Evolutionary conservation across 2,113 vertebrate genomes (phyloP), one percentile per base, ranked within the genome.

Genomic region (Conger conger): DNA sequence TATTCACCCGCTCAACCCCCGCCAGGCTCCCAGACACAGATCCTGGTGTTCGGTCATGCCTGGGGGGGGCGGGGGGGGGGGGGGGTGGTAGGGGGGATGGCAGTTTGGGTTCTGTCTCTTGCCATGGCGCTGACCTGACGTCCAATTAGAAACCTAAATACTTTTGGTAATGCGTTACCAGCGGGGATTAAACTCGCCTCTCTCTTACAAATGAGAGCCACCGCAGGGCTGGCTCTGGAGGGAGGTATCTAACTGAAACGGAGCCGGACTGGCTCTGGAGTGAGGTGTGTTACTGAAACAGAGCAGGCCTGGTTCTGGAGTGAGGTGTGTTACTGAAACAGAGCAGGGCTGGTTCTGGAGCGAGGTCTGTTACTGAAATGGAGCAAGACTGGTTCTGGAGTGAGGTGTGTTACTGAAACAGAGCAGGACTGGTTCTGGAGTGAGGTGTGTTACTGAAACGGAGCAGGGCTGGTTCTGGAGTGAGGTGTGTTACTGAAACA

Each of bases 401-500:
- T n/a, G n/a, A n/a, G n/a, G n/a, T n/a, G n/a, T n/a, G n/a, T 96
- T 94, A 95, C 95, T 96, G 96, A 96, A 96, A 96, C 94, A 95
- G 95, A 95, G 95, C 95, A 95, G 95, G 81, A 80, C n/a, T 87
- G 86, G 83, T 83, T 85, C 82, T n/a, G n/a, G n/a, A n/a, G n/a
- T n/a, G n/a, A n/a, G n/a, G n/a, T n/a, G n/a, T n/a, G n/a, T n/a
- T n/a, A n/a, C n/a, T n/a, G n/a, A n/a, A n/a, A n/a, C n/a, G n/a
- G n/a, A n/a, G n/a, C n/a, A n/a, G n/a, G n/a, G n/a, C n/a, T n/a
- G n/a, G n/a, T n/a, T n/a, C n/a, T n/a, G n/a, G n/a, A n/a, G n/a
- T n/a, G n/a, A n/a, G n/a, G n/a, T n/a, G n/a, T n/a, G n/a, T n/a
- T n/a, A n/a, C n/a, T n/a, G n/a, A n/a, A n/a, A n/a, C n/a, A n/a